phyloP scores from a whole-genome alignment of 2,113 vertebrate genomes.

The Leuciscus idus region DNA sequence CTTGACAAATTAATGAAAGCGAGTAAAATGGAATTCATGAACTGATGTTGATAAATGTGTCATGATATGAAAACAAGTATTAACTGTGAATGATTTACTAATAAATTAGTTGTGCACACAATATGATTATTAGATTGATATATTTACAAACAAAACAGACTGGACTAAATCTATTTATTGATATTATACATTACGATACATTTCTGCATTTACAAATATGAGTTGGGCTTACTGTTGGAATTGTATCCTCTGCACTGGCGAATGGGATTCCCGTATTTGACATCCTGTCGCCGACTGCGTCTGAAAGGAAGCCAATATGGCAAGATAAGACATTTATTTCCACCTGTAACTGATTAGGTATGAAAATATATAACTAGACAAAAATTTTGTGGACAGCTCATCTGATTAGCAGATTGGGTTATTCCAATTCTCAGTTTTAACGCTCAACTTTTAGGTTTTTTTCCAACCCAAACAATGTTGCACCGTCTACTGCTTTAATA shows the following conservation, averaged over 20 bases:
- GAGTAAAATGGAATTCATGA: background rate
- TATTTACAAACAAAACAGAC: background rate
- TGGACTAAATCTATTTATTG: background rate
- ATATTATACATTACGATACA: background rate
- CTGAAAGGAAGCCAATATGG: conserved; percentile 76
- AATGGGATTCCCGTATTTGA: conserved; percentile 84
- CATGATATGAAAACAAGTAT: background rate
- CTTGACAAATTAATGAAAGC: background rate
- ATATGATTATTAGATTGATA: background rate
- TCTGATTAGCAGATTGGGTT: background rate
- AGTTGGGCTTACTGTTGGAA: conserved; percentile 74
- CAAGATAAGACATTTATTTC: conserved; percentile 69
- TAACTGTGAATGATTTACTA: background rate
- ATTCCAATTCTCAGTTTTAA: background rate
- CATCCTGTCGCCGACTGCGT: conserved; percentile 83
- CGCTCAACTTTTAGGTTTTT: background rate
- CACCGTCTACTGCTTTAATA: no score
- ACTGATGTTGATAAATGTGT: conserved; percentile 1
- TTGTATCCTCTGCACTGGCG: conserved; percentile 84
- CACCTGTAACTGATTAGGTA: conserved; percentile 56
- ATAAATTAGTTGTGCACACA: background rate
- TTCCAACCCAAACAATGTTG: background rate
- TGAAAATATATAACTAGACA: conserved; percentile 14
- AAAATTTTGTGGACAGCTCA: background rate
- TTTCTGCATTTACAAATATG: background rate